Base-by-base conservation (phyloP, 2,113 vertebrate species). In the Podarcis cretensis region DNA sequence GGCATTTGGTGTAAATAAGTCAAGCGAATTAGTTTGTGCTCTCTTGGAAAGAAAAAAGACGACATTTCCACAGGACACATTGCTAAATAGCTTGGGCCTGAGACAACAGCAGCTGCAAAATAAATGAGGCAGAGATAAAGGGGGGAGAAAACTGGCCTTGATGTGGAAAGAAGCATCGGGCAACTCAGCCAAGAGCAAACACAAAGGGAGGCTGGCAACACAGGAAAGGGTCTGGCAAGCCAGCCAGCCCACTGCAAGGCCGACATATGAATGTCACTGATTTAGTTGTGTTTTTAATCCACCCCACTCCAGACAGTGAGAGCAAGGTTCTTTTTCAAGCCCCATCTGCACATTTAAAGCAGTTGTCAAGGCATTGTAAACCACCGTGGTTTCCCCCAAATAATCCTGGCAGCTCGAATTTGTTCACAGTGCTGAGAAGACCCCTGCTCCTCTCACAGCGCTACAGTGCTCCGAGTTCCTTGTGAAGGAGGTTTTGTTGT, bases 21-120 rank as follows among this genome's bases (percentile, higher is more conserved):
- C 74, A 66, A 78, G 74, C 5, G 5, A 48, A 78, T 35, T 43
- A 78, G 75, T 20, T 86, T 91, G 30, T 90, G 77, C 40, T 48
- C 7, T 87, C 54, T 43, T n/a, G 75, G 40, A 5, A 10, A 20
- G 32, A 48, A n/a, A 76, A 32, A 32, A 18, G 16, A 43, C 82
- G 59, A 30, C 78, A 32, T 90, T 92, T 95, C 91, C 76, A 89
- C 73, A 68, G 87, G 89, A 95, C 79, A 0, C 84, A 92, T 37
- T 88, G 86, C 91, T 95, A 95, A 95, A 95, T 91, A 94, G 94
- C 81, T 86, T 94, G 91, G 94, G 92, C 92, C 91, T 0, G 74
- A 89, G 92, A 95, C 92, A 91, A 94, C 93, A 95, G 94, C 94
- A 96, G 94, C 95, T 96, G 95, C 94, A 92, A 89, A 95, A 85